Evolutionary conservation across 1,140 invertebrate species (phyloP).

Genomic region (Holotrichia oblita): DNA sequence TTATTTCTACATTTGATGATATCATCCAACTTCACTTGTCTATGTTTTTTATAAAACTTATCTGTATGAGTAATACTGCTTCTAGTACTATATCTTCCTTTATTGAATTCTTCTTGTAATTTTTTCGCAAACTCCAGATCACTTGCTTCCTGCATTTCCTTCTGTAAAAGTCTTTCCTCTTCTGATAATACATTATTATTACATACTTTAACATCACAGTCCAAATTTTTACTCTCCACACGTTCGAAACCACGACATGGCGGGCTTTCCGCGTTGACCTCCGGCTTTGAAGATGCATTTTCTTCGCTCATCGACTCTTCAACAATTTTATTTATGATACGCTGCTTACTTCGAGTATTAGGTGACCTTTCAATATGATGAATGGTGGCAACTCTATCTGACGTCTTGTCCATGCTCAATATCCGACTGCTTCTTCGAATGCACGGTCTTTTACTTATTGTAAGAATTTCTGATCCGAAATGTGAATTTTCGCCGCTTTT

Average conservation of each 20-base stretch:
- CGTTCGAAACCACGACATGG: conserved; percentile 42
- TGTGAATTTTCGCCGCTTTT: background rate
- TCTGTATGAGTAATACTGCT: conserved; percentile 39
- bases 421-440: conserved; percentile 29
- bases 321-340: conserved; percentile 28
- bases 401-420: conserved; percentile 30
- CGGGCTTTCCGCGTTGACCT: background rate
- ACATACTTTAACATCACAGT: conserved; percentile 10
- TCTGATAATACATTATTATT: conserved; percentile 32
- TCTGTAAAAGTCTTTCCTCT: conserved; percentile 30
- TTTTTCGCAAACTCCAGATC: conserved; percentile 43
- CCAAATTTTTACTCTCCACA: background rate
- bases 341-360: conserved; percentile 27
- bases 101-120: conserved; percentile 43
- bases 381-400: conserved; percentile 25
- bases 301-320: background rate
- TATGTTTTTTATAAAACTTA: conserved; percentile 5
- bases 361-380: conserved; percentile 31
- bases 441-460: background rate
- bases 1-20: conserved; percentile 36
- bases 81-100: conserved; percentile 33
- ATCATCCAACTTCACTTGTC: conserved; percentile 39
- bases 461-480: background rate
- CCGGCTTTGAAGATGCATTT: background rate
- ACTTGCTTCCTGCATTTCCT: conserved; percentile 40